Conservation (phyloP, 1,140 invertebrate genomes). For the Rhynchophorus ferrugineus region DNA sequence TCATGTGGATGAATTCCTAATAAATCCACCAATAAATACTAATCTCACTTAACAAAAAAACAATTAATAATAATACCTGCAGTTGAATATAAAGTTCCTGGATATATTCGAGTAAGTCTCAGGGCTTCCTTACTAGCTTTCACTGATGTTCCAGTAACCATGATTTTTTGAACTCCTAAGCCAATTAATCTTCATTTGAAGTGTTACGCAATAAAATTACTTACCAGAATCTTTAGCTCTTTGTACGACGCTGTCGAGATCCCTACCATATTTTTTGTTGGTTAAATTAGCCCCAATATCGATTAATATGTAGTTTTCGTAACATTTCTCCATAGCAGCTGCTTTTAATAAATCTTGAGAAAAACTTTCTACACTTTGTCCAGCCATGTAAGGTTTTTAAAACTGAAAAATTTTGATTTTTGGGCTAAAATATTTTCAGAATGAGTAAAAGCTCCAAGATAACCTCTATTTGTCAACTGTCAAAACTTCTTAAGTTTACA, state of each 20-base stretch:
- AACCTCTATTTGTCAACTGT: constrained; percentile 12
- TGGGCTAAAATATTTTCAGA: not conserved
- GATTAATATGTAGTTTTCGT: constrained; percentile 84
- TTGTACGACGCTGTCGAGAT: constrained; percentile 86
- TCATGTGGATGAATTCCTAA: constrained; percentile 90
- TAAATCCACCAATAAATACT: too few species aligned
- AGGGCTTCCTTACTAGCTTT: constrained; percentile 85
- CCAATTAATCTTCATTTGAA: constrained; percentile 13
- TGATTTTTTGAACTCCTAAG: constrained; percentile 86
- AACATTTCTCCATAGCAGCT: constrained; percentile 50
- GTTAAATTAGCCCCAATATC: constrained; percentile 92
- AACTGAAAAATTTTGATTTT: not conserved
- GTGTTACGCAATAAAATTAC: not conserved
- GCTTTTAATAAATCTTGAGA: constrained; percentile 8
- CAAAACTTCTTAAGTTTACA: too few species aligned
- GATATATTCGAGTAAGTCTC: constrained; percentile 78
- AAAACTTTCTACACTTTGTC: constrained; percentile 1
- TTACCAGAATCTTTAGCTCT: constrained; percentile 86
- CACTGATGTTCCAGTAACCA: constrained; percentile 85
- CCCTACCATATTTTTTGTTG: constrained; percentile 88
- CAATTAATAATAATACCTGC: constrained; percentile 56
- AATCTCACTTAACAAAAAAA: constrained; percentile 5
- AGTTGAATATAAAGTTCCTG: constrained; percentile 84
- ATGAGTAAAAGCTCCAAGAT: not conserved
- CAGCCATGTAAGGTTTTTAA: constrained; percentile 3